Percentiles rank a stretch among this genome's conserved stretches.
Evolutionary conservation across 2,888 invertebrate genomes (phyloP).

Genomic region (Synergus itoensis): DNA sequence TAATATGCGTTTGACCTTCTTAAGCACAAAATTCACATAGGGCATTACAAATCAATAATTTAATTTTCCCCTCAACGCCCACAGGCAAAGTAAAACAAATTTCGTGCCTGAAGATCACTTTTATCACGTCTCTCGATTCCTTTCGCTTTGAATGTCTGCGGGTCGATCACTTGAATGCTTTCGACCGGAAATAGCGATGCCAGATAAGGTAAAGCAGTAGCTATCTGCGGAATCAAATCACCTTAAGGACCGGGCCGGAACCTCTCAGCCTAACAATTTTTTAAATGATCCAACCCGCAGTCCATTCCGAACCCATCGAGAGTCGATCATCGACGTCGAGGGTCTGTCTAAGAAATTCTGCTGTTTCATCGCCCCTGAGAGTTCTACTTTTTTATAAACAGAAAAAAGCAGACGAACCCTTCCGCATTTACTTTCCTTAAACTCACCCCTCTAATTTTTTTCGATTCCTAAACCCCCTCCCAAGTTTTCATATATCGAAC

Average conservation of each 20-base stretch:
- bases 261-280: constrained; percentile 65
- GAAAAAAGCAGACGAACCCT: constrained; percentile 15
- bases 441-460: not conserved
- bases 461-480: not conserved
- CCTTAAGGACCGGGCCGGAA: constrained; percentile 63
- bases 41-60: not conserved
- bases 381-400: constrained; percentile 12
- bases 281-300: constrained; percentile 49
- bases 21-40: not conserved
- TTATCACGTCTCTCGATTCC: constrained; percentile 23
- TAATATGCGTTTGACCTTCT: not conserved
- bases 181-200: constrained; percentile 70
- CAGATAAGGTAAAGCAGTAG: constrained; percentile 63
- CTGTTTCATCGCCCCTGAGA: constrained; percentile 54
- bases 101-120: constrained; percentile 1
- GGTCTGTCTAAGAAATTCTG: constrained; percentile 47
- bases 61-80: not conserved
- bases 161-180: constrained; percentile 54
- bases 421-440: constrained; percentile 21
- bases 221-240: constrained; percentile 72
- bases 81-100: not conserved
- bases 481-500: not conserved
- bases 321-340: constrained; percentile 42
- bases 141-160: constrained; percentile 49
- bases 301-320: constrained; percentile 51